Evolutionary conservation across 1,140 invertebrate genomes (phyloP).

Genomic region (Nasonia giraulti): DNA sequence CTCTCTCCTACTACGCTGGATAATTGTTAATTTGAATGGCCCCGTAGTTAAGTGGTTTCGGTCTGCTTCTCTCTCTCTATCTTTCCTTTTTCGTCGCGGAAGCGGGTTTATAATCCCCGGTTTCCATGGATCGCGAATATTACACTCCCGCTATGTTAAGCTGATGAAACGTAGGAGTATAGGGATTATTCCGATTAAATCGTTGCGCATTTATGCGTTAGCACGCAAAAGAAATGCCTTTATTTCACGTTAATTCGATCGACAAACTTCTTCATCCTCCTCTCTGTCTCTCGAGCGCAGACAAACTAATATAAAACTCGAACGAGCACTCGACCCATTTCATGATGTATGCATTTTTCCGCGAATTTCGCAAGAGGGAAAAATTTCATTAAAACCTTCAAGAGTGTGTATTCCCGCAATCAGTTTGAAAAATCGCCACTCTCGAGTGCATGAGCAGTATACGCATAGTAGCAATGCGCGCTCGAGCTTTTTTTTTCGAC

Average conservation of each 20-base stretch:
- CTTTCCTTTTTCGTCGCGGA: neutral
- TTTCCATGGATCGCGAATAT: neutral
- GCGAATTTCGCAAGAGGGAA: neutral
- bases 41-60: neutral
- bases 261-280: neutral
- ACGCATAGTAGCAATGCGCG: neutral
- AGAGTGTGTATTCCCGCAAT: neutral
- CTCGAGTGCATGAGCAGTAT: neutral
- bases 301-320: neutral
- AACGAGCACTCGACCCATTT: neutral
- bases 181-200: no score
- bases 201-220: no score
- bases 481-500: neutral
- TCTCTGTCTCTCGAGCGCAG: neutral
- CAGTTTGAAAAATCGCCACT: neutral
- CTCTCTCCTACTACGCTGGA: neutral
- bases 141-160: no score
- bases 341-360: neutral
- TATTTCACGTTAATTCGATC: neutral
- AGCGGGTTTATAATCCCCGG: neutral
- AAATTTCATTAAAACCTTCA: conserved; percentile 14
- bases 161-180: no score
- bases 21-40: conserved; percentile 27
- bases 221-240: neutral
- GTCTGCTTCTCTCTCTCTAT: neutral